Evolutionary conservation across 2,113 vertebrate species (phyloP).

Genomic region (Gymnorhina tibicen): DNA sequence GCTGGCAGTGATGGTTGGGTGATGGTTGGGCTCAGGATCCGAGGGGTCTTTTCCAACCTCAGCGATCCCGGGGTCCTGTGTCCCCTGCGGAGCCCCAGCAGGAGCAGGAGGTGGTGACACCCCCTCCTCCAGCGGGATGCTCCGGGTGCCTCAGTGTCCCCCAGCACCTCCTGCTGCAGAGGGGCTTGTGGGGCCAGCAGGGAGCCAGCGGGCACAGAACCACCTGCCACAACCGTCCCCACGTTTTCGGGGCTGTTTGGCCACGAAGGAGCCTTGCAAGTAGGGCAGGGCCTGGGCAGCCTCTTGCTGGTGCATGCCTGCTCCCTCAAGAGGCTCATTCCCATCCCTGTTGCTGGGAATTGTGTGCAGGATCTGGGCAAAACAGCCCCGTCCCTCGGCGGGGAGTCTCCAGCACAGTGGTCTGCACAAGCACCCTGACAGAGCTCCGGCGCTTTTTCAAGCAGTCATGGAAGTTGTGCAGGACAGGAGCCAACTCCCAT

Average conservation of each 20-base stretch:
- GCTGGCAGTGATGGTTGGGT: neutral
- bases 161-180: neutral
- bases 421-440: conserved; percentile 12
- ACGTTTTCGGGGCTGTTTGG: rapidly evolving
- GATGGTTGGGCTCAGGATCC: too few species aligned
- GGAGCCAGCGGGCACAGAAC: neutral
- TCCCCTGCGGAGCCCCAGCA: neutral
- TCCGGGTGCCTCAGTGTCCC: neutral
- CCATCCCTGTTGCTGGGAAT: neutral
- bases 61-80: neutral
- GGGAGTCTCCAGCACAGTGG: conserved; percentile 9
- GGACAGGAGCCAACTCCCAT: conserved; percentile 28
- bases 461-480: neutral
- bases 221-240: neutral
- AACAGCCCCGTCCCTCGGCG: neutral
- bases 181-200: neutral
- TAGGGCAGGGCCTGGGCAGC: neutral
- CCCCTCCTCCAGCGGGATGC: neutral
- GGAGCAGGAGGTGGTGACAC: neutral
- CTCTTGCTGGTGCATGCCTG: neutral
- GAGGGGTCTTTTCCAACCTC: neutral
- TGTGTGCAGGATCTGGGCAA: neutral
- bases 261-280: neutral
- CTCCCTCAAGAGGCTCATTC: neutral
- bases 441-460: neutral